Evolutionary conservation across 2,113 vertebrate genomes (phyloP).

Genomic region (Limnothrissa miodon): DNA sequence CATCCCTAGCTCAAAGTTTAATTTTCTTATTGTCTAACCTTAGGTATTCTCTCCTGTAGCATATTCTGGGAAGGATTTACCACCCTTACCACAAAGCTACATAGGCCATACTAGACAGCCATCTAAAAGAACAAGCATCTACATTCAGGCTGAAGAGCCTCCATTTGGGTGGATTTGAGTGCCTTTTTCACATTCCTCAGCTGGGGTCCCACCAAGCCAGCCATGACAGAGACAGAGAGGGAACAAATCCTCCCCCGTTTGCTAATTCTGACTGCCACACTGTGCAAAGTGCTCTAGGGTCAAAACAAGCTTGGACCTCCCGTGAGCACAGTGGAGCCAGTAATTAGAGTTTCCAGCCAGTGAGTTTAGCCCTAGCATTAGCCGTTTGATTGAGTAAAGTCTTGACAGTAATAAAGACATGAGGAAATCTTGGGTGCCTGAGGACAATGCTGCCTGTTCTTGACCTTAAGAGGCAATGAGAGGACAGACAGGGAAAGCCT

Average conservation of each 20-base stretch:
- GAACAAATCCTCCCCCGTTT: neutral
- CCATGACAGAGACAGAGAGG: neutral
- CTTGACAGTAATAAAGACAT: neutral
- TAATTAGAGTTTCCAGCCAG: slow-evolving; percentile 13
- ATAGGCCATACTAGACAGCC: neutral
- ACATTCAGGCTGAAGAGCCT: neutral
- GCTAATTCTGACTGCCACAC: neutral
- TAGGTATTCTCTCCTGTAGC: neutral
- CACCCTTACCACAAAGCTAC: neutral
- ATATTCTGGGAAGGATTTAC: neutral
- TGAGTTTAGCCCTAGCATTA: slow-evolving; percentile 11
- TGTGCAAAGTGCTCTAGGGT: neutral
- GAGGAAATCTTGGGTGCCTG: neutral
- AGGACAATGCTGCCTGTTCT: slow-evolving; percentile 4
- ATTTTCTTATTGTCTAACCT: neutral
- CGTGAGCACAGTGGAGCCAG: slow-evolving; percentile 7
- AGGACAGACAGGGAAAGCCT: slow-evolving; percentile 22
- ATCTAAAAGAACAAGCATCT: neutral
- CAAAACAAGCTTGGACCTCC: slow-evolving; percentile 21
- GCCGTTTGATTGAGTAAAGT: neutral
- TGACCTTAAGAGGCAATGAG: neutral
- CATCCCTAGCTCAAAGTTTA: neutral
- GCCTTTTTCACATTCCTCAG: slow-evolving; percentile 5
- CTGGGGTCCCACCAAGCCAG: slow-evolving; percentile 8
- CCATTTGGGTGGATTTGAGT: neutral